Evolutionary conservation across 2,888 invertebrate genomes (phyloP).

Genomic region (Ophion costatus): DNA sequence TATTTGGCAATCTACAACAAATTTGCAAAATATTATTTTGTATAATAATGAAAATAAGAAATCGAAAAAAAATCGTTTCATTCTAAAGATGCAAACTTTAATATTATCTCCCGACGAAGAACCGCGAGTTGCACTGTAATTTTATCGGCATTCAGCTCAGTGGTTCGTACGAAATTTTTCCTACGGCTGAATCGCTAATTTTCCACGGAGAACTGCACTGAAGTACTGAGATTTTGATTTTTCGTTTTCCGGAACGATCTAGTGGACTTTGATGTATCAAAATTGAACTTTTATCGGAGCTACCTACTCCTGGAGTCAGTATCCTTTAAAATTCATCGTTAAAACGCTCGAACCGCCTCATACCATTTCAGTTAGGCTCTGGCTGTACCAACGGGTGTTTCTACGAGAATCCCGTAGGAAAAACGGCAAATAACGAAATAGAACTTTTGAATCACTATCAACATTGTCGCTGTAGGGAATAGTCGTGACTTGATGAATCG

Average conservation of each 20-base stretch:
- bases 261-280: neutral
- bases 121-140: neutral
- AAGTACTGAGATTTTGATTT: neutral
- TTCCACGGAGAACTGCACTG: neutral
- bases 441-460: neutral
- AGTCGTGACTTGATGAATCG: neutral
- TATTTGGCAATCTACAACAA: neutral
- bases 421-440: neutral
- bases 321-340: no score
- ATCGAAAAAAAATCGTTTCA: neutral
- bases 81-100: no score
- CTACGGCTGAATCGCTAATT: neutral
- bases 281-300: neutral
- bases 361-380: neutral
- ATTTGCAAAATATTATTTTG: neutral
- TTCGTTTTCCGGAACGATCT: neutral
- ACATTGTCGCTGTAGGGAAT: neutral
- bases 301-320: neutral
- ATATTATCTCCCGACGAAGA: neutral
- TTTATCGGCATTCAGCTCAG: neutral
- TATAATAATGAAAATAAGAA: neutral
- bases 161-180: neutral
- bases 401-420: no score
- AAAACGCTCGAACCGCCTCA: neutral
- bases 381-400: neutral